Conservation (phyloP, 1,140 invertebrate species). For the Chironomus striatipennis region DNA sequence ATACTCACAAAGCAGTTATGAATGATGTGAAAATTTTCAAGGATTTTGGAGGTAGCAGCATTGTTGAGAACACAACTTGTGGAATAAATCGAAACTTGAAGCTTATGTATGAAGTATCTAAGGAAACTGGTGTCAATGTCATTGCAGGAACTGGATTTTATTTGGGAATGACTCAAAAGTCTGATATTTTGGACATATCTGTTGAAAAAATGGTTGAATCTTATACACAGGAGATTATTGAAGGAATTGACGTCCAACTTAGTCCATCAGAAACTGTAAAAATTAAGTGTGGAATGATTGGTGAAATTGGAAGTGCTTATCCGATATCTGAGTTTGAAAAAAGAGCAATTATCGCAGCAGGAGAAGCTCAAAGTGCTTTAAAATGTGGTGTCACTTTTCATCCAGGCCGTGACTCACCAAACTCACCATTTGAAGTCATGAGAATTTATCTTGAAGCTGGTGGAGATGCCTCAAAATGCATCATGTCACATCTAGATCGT, state of each 20-base stretch:
- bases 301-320: slow-evolving; percentile 73
- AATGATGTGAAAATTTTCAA: slow-evolving; percentile 61
- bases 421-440: slow-evolving; percentile 69
- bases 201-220: slow-evolving; percentile 37
- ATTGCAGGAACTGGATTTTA: slow-evolving; percentile 68
- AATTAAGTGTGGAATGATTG: slow-evolving; percentile 71
- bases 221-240: slow-evolving; percentile 36
- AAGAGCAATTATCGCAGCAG: slow-evolving; percentile 58
- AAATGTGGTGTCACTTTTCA: slow-evolving; percentile 73
- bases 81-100: slow-evolving; percentile 57
- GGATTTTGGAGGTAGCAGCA: slow-evolving; percentile 60
- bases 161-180: slow-evolving; percentile 31
- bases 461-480: slow-evolving; percentile 54
- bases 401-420: slow-evolving; percentile 54
- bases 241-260: slow-evolving; percentile 31
- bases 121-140: slow-evolving; percentile 57
- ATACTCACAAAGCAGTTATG: slow-evolving; percentile 48
- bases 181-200: slow-evolving; percentile 29
- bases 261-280: slow-evolving; percentile 29
- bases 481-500: slow-evolving; percentile 76
- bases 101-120: slow-evolving; percentile 52
- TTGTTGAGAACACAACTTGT: slow-evolving; percentile 71
- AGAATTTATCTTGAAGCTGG: slow-evolving; percentile 72
- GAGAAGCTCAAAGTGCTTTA: slow-evolving; percentile 52
- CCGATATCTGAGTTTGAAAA: slow-evolving; percentile 74